These are phyloP conservation scores for Lethocerus indicus DNA, from an alignment of 1,140 invertebrate species.

Conservation along the genomic window DNA sequence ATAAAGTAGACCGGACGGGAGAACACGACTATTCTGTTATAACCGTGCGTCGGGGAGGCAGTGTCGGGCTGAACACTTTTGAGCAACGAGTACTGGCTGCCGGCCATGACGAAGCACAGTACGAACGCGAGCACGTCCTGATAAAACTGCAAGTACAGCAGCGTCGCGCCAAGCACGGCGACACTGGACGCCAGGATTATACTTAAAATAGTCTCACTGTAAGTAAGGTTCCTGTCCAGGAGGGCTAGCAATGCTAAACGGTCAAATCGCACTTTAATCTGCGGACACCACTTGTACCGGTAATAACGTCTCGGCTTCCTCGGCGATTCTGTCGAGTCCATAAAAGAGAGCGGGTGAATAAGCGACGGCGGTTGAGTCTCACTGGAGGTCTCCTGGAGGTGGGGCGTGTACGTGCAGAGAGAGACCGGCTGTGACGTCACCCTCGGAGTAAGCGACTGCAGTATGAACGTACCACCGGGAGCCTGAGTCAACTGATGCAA, in stretches of 20 bases:
- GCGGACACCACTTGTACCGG: conserved; percentile 37
- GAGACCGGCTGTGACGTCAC: conserved; percentile 9
- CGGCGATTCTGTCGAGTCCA: conserved; percentile 18
- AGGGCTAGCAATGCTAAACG: conserved; percentile 78
- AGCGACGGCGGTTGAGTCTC: conserved; percentile 13
- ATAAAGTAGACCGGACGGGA: conserved; percentile 92
- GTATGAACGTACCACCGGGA: conserved; percentile 9
- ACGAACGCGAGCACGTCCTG: conserved; percentile 83
- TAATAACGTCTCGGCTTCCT: conserved; percentile 18
- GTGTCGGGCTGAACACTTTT: conserved; percentile 99
- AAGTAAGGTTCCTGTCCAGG: conserved; percentile 78
- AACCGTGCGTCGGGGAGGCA: conserved; percentile 93
- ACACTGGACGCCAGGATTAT: conserved; percentile 74
- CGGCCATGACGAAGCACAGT: conserved; percentile 92
- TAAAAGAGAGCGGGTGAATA: conserved; percentile 21
- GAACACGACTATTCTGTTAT: conserved; percentile 90
- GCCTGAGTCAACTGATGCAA: conserved; percentile 12
- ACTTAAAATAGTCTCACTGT: conserved; percentile 68
- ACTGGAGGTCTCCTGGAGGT: neutral
- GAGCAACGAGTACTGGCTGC: conserved; percentile 92
- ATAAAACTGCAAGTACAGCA: conserved; percentile 75
- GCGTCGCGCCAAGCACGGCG: conserved; percentile 62
- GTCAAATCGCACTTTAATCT: conserved; percentile 74
- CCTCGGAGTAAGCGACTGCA: conserved; percentile 11
- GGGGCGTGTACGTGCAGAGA: conserved; percentile 5